Evolutionary conservation across 2,797 vertebrate genomes (phyloP).

Genomic region (Cephalopachus bancanus): DNA sequence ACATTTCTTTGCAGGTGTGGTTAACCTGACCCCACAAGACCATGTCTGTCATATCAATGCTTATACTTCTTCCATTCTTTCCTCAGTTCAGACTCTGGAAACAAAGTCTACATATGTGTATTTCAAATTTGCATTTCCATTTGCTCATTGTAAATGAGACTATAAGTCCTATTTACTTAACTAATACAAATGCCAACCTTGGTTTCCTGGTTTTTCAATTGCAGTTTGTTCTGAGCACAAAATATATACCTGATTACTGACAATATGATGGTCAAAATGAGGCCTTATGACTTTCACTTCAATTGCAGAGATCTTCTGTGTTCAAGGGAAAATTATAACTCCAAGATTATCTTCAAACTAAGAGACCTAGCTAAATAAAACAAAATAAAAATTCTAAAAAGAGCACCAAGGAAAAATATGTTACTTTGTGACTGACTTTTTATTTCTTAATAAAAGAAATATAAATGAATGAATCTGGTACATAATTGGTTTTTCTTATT

Average conservation of each 20-base stretch:
- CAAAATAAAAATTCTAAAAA: background rate
- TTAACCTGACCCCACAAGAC: accelerated
- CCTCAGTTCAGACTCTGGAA: background rate
- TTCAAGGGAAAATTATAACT: background rate
- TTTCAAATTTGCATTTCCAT: background rate
- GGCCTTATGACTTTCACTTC: background rate
- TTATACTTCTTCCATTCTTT: background rate
- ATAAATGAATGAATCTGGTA: background rate
- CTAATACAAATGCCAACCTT: background rate
- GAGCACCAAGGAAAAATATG: background rate
- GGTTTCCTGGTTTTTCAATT: slow-evolving; percentile 33
- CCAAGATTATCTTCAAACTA: background rate
- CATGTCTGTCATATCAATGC: background rate
- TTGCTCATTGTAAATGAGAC: background rate
- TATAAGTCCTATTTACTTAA: background rate
- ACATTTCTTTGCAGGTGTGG: background rate
- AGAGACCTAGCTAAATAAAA: background rate
- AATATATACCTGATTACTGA: background rate
- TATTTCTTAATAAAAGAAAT: slow-evolving; percentile 31
- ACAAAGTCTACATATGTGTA: background rate
- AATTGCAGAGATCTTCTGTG: background rate
- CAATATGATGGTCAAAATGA: background rate
- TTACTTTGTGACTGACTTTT: background rate
- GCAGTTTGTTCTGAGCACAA: background rate
- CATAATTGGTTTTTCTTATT: background rate